These are phyloP conservation scores for Amiota minor DNA, from an alignment of 2,888 invertebrate genomes.

Conservation along the genomic window DNA sequence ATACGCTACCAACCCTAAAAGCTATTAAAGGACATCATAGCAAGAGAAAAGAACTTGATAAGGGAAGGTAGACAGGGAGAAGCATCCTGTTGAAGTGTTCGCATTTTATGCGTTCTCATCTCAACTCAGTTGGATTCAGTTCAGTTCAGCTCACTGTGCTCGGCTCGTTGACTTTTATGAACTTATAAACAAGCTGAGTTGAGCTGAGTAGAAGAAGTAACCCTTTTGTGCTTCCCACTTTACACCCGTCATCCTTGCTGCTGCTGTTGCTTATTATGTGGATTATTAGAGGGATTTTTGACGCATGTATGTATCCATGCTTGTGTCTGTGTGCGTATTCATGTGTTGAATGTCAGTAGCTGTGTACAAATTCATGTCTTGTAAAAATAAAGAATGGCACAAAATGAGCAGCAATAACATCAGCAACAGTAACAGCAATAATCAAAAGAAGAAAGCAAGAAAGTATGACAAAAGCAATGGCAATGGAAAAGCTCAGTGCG, in stretches of 20 bases:
- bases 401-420: constrained; percentile 28
- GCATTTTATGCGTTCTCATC: constrained; percentile 25
- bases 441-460: background rate
- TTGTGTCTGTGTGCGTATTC: constrained; percentile 38
- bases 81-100: constrained; percentile 31
- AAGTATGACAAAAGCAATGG: background rate
- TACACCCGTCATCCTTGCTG: constrained; percentile 32
- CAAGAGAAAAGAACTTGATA: too few species aligned
- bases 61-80: background rate
- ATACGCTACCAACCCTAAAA: constrained; percentile 4
- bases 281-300: constrained; percentile 68
- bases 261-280: constrained; percentile 61
- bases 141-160: constrained; percentile 50
- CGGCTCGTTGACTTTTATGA: constrained; percentile 72
- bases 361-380: constrained; percentile 47
- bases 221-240: constrained; percentile 48
- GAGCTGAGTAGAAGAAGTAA: constrained; percentile 40
- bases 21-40: too few species aligned
- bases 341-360: constrained; percentile 40
- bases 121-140: constrained; percentile 38
- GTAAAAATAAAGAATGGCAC: constrained; percentile 28
- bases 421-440: background rate
- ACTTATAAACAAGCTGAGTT: constrained; percentile 69
- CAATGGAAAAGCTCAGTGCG: constrained; percentile 1
- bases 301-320: constrained; percentile 45